Evolutionary conservation across 2,797 vertebrate species (phyloP).

Genomic region (Lepus oiostolus): DNA sequence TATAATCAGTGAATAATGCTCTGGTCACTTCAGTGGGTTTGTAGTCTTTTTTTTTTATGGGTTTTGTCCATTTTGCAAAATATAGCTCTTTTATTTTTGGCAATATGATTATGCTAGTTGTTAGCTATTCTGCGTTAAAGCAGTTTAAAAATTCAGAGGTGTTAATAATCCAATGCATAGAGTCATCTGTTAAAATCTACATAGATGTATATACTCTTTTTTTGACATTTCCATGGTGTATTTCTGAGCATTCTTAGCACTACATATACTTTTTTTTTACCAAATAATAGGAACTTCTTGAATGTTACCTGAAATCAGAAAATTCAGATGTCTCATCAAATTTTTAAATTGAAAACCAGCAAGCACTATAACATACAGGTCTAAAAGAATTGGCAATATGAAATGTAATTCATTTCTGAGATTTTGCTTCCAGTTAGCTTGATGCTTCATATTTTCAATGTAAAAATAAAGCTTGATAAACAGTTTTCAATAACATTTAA

Average conservation of each 20-base stretch:
- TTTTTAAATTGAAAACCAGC: not conserved
- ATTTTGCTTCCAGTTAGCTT: conserved; percentile 7
- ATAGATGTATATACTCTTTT: not conserved
- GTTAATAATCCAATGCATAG: not conserved
- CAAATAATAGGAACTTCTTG: not conserved
- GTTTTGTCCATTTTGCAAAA: not conserved
- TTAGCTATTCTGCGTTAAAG: conserved; percentile 4
- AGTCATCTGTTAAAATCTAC: conserved; percentile 35
- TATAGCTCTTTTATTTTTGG: conserved; percentile 17
- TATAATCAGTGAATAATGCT: not conserved
- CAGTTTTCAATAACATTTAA: conserved; percentile 38
- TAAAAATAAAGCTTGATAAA: conserved; percentile 13
- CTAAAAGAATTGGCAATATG: not conserved
- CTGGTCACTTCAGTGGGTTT: not conserved
- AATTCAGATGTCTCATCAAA: not conserved
- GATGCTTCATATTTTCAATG: not conserved
- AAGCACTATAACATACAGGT: not conserved
- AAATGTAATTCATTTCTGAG: conserved; percentile 23
- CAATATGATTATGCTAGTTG: not conserved
- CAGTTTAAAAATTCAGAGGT: conserved; percentile 30
- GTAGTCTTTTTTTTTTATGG: not conserved
- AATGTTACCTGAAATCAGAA: not conserved
- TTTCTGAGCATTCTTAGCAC: not conserved
- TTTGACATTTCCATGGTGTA: not conserved
- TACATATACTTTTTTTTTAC: not conserved